Conservation (phyloP, 2,113 vertebrate species). For the Xerus inauris region DNA sequence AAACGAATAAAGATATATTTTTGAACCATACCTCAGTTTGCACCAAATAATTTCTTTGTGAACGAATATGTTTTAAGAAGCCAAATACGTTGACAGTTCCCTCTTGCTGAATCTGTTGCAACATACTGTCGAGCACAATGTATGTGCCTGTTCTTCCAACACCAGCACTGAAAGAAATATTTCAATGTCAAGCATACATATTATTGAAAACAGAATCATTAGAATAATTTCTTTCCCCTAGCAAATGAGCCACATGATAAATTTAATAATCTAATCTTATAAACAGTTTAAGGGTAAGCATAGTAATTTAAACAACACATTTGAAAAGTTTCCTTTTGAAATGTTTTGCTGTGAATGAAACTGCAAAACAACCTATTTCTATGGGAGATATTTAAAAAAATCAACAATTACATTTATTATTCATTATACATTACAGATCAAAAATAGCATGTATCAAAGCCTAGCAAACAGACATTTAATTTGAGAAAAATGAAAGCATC, state of each 20-base stretch:
- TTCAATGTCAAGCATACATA: constrained; percentile 61
- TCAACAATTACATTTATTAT: constrained; percentile 18
- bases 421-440: neutral
- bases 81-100: constrained; percentile 92
- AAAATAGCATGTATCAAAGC: constrained; percentile 20
- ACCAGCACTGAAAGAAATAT: constrained; percentile 90
- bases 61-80: constrained; percentile 97
- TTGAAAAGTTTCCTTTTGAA: neutral
- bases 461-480: constrained; percentile 22
- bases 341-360: neutral
- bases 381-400: neutral
- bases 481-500: constrained; percentile 45
- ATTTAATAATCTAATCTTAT: neutral
- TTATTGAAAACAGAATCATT: constrained; percentile 16
- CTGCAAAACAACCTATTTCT: neutral
- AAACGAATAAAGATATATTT: neutral
- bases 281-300: neutral
- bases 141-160: constrained; percentile 97
- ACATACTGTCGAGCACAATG: constrained; percentile 97
- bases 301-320: constrained; percentile 7
- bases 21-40: constrained; percentile 94
- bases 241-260: neutral
- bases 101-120: constrained; percentile 94
- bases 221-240: constrained; percentile 1
- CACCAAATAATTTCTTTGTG: constrained; percentile 97